Evolutionary conservation across 2,113 vertebrate genomes (phyloP).

Genomic region (Takifugu bimaculatus): DNA sequence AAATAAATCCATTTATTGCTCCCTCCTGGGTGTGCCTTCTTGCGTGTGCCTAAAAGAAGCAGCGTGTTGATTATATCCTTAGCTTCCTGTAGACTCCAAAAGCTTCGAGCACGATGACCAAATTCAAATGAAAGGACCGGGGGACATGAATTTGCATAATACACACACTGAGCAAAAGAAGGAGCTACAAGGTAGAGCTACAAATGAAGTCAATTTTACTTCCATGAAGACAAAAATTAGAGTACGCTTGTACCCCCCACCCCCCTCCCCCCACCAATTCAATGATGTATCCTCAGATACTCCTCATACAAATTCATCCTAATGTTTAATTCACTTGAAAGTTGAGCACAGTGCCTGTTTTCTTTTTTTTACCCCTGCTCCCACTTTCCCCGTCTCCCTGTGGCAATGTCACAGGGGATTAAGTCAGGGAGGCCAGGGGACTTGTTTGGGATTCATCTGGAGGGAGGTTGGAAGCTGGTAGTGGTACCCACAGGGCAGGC

Average conservation of each 20-base stretch:
- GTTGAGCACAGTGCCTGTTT: conserved; percentile 58
- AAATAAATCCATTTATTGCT: conserved; percentile 76
- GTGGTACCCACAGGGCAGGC: conserved; percentile 46
- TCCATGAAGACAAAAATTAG: conserved; percentile 44
- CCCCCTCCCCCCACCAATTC: conserved; percentile 16
- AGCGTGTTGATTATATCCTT: conserved; percentile 62
- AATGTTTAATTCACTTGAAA: conserved; percentile 70
- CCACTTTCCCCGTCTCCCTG: conserved; percentile 45
- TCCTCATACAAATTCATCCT: conserved; percentile 59
- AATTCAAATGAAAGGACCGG: conserved; percentile 50
- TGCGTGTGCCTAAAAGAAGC: conserved; percentile 58
- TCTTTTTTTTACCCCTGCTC: conserved; percentile 35
- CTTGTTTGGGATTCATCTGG: conserved; percentile 65
- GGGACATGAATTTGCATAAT: conserved; percentile 60
- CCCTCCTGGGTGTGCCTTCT: conserved; percentile 65
- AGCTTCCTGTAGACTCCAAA: conserved; percentile 47
- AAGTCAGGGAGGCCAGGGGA: conserved; percentile 56
- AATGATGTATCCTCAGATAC: conserved; percentile 51
- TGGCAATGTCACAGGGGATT: conserved; percentile 66
- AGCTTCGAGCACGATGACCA: conserved; percentile 43
- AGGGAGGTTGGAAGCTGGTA: conserved; percentile 43
- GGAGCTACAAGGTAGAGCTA: conserved; percentile 33
- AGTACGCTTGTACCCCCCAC: not conserved
- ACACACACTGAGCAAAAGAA: conserved; percentile 25
- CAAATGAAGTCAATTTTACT: conserved; percentile 30